Percentiles rank a stretch among this genome's conserved stretches.
These are phyloP conservation scores for Poicephalus meyeri DNA, from an alignment of 2,113 vertebrate species.

Conservation along the genomic window DNA sequence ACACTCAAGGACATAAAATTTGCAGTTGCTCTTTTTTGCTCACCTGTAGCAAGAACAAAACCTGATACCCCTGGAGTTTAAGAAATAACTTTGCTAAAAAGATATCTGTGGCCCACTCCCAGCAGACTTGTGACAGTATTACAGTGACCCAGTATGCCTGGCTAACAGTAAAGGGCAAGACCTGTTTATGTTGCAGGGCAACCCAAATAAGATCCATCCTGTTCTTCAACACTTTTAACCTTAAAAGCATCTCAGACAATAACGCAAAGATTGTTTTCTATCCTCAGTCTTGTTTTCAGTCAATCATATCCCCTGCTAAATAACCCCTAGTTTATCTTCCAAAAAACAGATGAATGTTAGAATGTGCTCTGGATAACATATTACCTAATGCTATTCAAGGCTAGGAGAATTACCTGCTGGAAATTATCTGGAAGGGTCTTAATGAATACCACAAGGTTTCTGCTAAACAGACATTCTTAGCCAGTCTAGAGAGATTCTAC, in stretches of 20 bases:
- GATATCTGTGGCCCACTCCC: background rate
- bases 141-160: background rate
- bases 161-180: background rate
- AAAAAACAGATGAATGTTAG: slow-evolving; percentile 1
- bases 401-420: slow-evolving; percentile 61
- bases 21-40: background rate
- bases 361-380: background rate
- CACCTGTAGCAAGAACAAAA: background rate
- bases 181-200: background rate
- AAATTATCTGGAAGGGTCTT: slow-evolving; percentile 33
- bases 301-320: background rate
- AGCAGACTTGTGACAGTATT: background rate
- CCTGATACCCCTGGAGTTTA: background rate
- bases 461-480: slow-evolving; percentile 43
- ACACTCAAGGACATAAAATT: background rate
- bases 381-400: slow-evolving; percentile 27
- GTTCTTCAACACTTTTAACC: background rate
- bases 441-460: slow-evolving; percentile 63
- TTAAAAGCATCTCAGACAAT: background rate
- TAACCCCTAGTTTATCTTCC: background rate
- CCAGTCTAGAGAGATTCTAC: slow-evolving; percentile 59
- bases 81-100: background rate
- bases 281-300: background rate
- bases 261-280: background rate
- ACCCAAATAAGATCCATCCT: background rate